These are phyloP conservation scores for Drosophila neoperkinsi DNA, from an alignment of 2,888 invertebrate genomes.

Conservation along the genomic window DNA sequence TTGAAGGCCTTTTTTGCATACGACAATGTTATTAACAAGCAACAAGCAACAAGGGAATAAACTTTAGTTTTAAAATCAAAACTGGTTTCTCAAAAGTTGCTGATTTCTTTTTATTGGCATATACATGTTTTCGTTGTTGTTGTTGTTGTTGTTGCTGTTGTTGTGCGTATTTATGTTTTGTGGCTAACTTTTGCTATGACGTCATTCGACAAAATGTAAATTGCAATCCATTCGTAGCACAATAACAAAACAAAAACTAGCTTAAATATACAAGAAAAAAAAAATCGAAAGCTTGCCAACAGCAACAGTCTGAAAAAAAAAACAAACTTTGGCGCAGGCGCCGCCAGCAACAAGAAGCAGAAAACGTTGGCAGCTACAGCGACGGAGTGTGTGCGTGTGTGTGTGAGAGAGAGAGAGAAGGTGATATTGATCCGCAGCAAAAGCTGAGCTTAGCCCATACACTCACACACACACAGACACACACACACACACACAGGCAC, in stretches of 20 bases:
- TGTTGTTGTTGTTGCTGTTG: slow-evolving; percentile 1
- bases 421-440: slow-evolving; percentile 27
- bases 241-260: slow-evolving; percentile 18
- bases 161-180: slow-evolving; percentile 13
- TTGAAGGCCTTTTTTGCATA: slow-evolving; percentile 78
- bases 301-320: slow-evolving; percentile 16
- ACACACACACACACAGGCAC: neutral
- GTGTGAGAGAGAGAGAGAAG: slow-evolving; percentile 7
- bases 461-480: slow-evolving; percentile 1
- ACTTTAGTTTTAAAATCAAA: slow-evolving; percentile 36
- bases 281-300: slow-evolving; percentile 43
- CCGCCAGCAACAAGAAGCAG: slow-evolving; percentile 14
- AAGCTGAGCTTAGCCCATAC: slow-evolving; percentile 20
- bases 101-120: slow-evolving; percentile 52
- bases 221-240: slow-evolving; percentile 17
- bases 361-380: neutral
- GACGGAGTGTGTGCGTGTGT: neutral
- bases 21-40: slow-evolving; percentile 45
- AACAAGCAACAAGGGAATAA: slow-evolving; percentile 25
- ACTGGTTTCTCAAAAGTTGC: slow-evolving; percentile 60
- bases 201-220: slow-evolving; percentile 25
- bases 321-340: slow-evolving; percentile 33
- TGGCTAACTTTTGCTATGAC: slow-evolving; percentile 32
- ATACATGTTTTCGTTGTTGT: slow-evolving; percentile 8
- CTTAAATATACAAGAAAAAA: slow-evolving; percentile 4